Percentiles rank a stretch among this genome's conserved stretches.
Conservation (phyloP, 1,140 invertebrate species). For the Drosophila auraria region DNA sequence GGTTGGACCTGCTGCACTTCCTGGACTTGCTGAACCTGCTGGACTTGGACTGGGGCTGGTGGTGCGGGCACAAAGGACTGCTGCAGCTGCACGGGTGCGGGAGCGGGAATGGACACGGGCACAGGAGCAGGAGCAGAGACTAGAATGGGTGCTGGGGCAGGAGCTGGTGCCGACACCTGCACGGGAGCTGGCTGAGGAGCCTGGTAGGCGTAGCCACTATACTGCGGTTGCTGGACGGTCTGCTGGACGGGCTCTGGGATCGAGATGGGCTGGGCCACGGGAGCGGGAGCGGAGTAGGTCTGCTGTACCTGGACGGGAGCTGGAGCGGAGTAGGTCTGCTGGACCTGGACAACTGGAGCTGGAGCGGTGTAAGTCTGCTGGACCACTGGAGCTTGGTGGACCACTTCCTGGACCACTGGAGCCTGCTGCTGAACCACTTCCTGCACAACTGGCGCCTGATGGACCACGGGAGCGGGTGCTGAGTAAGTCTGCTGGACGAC, state of each 20-base stretch:
- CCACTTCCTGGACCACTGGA: neutral
- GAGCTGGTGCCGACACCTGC: slow-evolving; percentile 25
- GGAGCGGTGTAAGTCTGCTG: slow-evolving; percentile 12
- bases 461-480: slow-evolving; percentile 28
- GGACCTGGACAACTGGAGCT: too few species aligned
- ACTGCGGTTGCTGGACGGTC: slow-evolving; percentile 27
- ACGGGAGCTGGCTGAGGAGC: slow-evolving; percentile 24
- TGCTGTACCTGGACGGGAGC: slow-evolving; percentile 7
- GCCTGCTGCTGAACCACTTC: neutral
- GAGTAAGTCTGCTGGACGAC: slow-evolving; percentile 27
- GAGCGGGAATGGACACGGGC: neutral
- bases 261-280: slow-evolving; percentile 36
- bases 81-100: slow-evolving; percentile 44
- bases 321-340: slow-evolving; percentile 12
- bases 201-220: slow-evolving; percentile 51
- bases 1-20: neutral
- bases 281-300: slow-evolving; percentile 33
- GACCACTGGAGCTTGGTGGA: neutral
- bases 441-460: neutral
- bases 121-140: slow-evolving; percentile 32
- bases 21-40: slow-evolving; percentile 1
- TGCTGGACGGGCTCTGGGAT: slow-evolving; percentile 33
- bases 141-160: slow-evolving; percentile 23
- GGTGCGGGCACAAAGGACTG: slow-evolving; percentile 59
- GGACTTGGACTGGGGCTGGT: slow-evolving; percentile 30